A percentile compares a stretch with the other conserved stretches of the same genome.
phyloP scores from a whole-genome alignment of 1,140 invertebrate genomes.

The Hermetia illucens region DNA sequence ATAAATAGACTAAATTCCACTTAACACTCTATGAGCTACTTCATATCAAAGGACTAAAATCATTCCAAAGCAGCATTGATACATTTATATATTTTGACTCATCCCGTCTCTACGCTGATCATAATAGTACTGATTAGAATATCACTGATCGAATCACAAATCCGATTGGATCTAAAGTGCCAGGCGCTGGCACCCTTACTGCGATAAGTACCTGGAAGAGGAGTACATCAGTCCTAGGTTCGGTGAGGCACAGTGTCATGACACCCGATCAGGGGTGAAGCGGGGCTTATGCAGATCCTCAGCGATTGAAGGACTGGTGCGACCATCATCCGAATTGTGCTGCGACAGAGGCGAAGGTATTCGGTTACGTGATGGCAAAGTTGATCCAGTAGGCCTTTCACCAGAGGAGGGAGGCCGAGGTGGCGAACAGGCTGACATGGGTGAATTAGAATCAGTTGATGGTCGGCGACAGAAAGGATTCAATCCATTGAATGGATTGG shows the following conservation, averaged over 20 bases:
- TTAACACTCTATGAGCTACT: no score
- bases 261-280: not conserved
- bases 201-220: not conserved
- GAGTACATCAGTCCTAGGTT: no score
- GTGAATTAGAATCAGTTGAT: conserved; percentile 28
- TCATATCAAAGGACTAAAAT: no score
- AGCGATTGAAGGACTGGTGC: not conserved
- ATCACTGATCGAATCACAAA: no score
- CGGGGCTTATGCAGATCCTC: not conserved
- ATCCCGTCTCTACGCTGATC: no score
- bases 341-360: not conserved
- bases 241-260: not conserved
- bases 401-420: not conserved
- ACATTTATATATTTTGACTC: no score
- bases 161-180: no score
- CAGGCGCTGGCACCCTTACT: not conserved
- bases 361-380: not conserved
- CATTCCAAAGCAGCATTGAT: no score
- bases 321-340: not conserved
- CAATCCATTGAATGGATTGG: conserved; percentile 21
- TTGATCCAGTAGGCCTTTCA: no score
- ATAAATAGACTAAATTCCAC: no score
- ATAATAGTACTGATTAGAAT: no score
- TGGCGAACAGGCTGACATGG: conserved; percentile 5
- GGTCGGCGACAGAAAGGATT: conserved; percentile 22